Base-by-base conservation (phyloP, 2,888 invertebrate species). In the Stenolophus ochropezus region DNA sequence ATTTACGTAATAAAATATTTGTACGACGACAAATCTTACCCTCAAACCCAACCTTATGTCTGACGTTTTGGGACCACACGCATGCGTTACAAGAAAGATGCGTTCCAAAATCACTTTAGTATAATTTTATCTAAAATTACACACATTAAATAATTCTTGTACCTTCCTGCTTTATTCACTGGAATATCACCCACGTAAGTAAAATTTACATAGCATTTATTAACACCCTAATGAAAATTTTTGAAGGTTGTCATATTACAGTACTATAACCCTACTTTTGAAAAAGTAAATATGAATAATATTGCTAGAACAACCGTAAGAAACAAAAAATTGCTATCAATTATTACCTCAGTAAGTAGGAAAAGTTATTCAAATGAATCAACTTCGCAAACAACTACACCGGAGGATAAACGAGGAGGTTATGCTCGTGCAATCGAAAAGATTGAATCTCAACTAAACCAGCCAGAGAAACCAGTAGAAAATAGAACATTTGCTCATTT, bases 391-490 rank as follows among this genome's bases (percentile, higher is more conserved):
- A n/a, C n/a, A n/a, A n/a, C n/a, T n/a, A n/a, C n/a, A n/a, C n/a
- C n/a, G n/a, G 83, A 84, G 18, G 74, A 81, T 11, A 87, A 87
- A 84, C 85, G 89, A 83, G 91, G 93, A 73, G 94, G 95, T 69
- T 96, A 96, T 87, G 95, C 95, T 0, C 92, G 93, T 88, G 94
- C 95, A 1, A 95, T 92, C 86, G 92, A 94, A 82, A 95, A 94
- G 87, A 94, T 95, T 85, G 91, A 92, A 75, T 90, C 91, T 53
- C 89, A 92, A 5, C 86, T 90, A 47, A 90, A 87, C 74, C 85
- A 86, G 3, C 86, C 90, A 21, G 86, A 86, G 1, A 89, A 89
- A 83, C 90, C 91, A 85, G 89, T 90, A 84, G 89, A 91, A 84
- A 90, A 90, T 80, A 89, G 91, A 85, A 93, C 93, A 0, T 99